A percentile compares a stretch with the other conserved stretches of the same genome.
Evolutionary conservation across 1,140 invertebrate genomes (phyloP).

Genomic region (Streblospio benedicti): DNA sequence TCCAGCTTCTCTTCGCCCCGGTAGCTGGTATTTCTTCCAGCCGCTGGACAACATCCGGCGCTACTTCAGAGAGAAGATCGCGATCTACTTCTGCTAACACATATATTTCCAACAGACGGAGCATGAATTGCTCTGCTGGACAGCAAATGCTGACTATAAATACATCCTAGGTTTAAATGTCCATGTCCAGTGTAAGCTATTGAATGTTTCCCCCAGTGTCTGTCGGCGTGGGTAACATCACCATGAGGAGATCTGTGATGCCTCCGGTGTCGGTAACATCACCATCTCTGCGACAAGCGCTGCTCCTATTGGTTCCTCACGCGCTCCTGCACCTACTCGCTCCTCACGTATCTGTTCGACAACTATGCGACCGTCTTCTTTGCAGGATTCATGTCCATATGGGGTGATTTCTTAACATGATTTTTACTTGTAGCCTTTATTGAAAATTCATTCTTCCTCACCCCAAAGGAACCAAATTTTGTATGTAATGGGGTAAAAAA

Average conservation of each 20-base stretch:
- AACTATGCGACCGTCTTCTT: conserved; percentile 94
- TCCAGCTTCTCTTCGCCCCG: no score
- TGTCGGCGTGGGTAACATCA: conserved; percentile 51
- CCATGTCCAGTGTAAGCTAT: no score
- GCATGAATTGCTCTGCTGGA: no score
- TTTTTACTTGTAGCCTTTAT: no score
- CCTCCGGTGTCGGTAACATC: not conserved
- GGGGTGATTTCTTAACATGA: no score
- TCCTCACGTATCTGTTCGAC: conserved; percentile 88
- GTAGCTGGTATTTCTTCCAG: conserved; percentile 6
- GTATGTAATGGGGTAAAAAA: no score
- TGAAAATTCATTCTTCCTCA: no score
- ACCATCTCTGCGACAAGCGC: conserved; percentile 45
- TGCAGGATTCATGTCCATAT: conserved; percentile 91
- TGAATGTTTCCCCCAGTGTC: conserved; percentile 58
- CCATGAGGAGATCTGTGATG: conserved; percentile 33
- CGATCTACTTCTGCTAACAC: conserved; percentile 91
- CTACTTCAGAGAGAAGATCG: conserved; percentile 94
- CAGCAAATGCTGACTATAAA: no score
- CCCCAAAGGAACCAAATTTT: no score
- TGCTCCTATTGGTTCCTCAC: conserved; percentile 73
- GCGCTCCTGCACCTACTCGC: conserved; percentile 80
- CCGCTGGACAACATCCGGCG: conserved; percentile 9
- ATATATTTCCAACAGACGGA: conserved; percentile 93
- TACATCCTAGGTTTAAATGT: no score